Conservation (phyloP, 2,113 vertebrate genomes). For the Bagarius yarrelli region DNA sequence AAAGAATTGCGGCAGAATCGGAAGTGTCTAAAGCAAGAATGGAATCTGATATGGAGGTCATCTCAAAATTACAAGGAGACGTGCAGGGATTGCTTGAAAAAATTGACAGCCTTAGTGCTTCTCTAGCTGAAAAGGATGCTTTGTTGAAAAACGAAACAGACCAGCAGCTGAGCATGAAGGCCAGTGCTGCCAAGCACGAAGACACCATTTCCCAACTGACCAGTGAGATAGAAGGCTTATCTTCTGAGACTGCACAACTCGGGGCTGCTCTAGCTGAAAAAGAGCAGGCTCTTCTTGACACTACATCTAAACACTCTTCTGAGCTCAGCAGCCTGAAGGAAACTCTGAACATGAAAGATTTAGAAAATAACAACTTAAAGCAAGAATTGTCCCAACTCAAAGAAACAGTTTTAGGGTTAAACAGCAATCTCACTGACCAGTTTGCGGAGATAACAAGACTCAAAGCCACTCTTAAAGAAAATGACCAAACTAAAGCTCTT, state of each 20-base stretch:
- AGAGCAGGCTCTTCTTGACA: slow-evolving; percentile 61
- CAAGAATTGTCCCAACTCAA: slow-evolving; percentile 67
- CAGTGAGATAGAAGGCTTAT: slow-evolving; percentile 63
- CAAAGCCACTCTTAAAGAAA: slow-evolving; percentile 62
- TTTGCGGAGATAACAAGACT: slow-evolving; percentile 60
- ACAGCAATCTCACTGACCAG: slow-evolving; percentile 62
- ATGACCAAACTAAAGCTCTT: slow-evolving; percentile 63
- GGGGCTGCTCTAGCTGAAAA: slow-evolving; percentile 69
- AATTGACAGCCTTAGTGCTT: slow-evolving; percentile 56
- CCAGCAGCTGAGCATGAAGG: slow-evolving; percentile 60
- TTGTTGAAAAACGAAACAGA: slow-evolving; percentile 68
- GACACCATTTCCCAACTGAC: slow-evolving; percentile 57
- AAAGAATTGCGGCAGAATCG: slow-evolving; percentile 66
- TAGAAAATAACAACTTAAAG: slow-evolving; percentile 69
- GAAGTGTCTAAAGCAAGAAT: slow-evolving; percentile 67
- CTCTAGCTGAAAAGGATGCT: slow-evolving; percentile 66
- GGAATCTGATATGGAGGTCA: slow-evolving; percentile 70
- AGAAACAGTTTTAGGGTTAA: slow-evolving; percentile 63
- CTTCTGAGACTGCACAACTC: slow-evolving; percentile 63
- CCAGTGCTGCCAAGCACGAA: slow-evolving; percentile 65
- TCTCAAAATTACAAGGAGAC: slow-evolving; percentile 69
- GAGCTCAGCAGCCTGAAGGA: slow-evolving; percentile 61
- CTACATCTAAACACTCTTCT: slow-evolving; percentile 53
- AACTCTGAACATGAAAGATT: slow-evolving; percentile 68
- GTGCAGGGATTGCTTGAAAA: slow-evolving; percentile 58